phyloP scores from a whole-genome alignment of 2,888 invertebrate species.

The Catocala sponsa region DNA sequence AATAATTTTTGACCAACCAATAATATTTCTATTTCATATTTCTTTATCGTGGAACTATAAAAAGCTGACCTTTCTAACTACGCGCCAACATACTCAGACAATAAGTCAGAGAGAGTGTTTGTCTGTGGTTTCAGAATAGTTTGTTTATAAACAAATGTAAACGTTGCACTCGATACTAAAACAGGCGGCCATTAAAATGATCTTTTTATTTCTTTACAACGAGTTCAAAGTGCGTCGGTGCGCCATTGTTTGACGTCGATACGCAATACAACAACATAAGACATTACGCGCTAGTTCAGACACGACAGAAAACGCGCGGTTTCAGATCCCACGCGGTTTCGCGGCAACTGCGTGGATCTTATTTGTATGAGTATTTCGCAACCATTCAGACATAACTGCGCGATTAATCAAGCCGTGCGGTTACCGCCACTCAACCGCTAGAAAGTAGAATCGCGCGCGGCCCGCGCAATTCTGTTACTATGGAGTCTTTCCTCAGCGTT shows the following conservation, averaged over 20 bases:
- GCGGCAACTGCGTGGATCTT: too few relatives aligned
- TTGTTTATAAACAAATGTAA: conserved; percentile 4
- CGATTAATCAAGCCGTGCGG: too few relatives aligned
- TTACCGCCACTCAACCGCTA: too few relatives aligned
- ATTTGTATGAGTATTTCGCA: too few relatives aligned
- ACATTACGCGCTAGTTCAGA: too few relatives aligned
- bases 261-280: too few relatives aligned
- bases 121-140: conserved; percentile 5
- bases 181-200: neutral
- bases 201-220: neutral
- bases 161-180: neutral
- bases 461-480: too few relatives aligned
- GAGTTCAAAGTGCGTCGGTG: conserved; percentile 4
- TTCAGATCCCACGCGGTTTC: too few relatives aligned
- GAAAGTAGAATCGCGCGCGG: too few relatives aligned
- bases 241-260: neutral
- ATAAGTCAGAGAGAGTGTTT: neutral
- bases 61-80: neutral
- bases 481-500: too few relatives aligned
- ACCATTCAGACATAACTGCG: too few relatives aligned
- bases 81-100: conserved; percentile 1
- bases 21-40: neutral
- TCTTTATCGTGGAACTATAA: neutral
- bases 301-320: too few relatives aligned
- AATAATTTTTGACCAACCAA: neutral